A percentile compares a stretch with the other conserved stretches of the same genome.
These are phyloP conservation scores for Alectura lathami DNA, from an alignment of 2,113 vertebrate genomes.

Conservation along the genomic window DNA sequence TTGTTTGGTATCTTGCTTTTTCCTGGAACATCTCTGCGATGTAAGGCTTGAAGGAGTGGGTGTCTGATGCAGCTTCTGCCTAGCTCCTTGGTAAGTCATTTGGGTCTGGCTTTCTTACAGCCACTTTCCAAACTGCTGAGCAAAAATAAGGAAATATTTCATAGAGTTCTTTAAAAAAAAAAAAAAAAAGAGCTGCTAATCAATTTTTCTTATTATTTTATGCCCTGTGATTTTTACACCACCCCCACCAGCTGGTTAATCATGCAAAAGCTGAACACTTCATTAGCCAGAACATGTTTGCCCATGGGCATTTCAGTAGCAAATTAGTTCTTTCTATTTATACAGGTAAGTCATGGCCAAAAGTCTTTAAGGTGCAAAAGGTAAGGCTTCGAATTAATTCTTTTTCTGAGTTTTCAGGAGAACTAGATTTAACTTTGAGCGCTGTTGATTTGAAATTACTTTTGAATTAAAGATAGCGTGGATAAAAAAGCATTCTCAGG, in stretches of 20 bases:
- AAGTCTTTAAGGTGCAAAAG: constrained; percentile 82
- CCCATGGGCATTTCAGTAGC: constrained; percentile 89
- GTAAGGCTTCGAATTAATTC: constrained; percentile 81
- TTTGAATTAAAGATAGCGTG: constrained; percentile 32
- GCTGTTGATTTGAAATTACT: constrained; percentile 40
- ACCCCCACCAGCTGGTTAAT: constrained; percentile 95
- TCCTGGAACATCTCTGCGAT: constrained; percentile 35
- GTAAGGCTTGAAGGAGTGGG: constrained; percentile 45
- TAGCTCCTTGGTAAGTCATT: constrained; percentile 58
- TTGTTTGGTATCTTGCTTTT: constrained; percentile 44
- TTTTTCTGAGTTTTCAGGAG: constrained; percentile 51
- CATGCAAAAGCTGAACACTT: constrained; percentile 93
- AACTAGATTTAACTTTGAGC: constrained; percentile 45
- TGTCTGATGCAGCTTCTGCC: constrained; percentile 5
- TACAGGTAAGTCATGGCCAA: constrained; percentile 86
- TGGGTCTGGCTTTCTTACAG: constrained; percentile 26
- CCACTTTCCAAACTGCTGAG: constrained; percentile 48
- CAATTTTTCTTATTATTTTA: constrained; percentile 94
- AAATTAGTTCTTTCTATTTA: constrained; percentile 89
- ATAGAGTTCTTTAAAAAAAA: constrained; percentile 82
- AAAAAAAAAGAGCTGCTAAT: constrained; percentile 91
- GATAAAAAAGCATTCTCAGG: not conserved
- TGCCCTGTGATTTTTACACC: constrained; percentile 89
- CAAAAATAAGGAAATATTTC: constrained; percentile 61
- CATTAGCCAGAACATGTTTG: constrained; percentile 93